Base-by-base conservation (phyloP, 1,140 invertebrate genomes). In the Luehdorfia chinensis region DNA sequence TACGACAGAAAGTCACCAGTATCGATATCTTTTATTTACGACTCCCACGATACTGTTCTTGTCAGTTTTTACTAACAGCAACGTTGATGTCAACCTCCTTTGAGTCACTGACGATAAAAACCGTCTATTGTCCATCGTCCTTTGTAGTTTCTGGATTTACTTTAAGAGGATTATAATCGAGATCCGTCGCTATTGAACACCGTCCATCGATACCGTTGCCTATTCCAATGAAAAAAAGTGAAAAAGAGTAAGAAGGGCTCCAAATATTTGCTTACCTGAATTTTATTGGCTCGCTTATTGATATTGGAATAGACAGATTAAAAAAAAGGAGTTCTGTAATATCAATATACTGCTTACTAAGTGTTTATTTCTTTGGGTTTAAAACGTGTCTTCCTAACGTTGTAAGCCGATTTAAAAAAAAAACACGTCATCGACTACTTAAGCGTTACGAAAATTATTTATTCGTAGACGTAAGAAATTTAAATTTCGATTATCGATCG, bases 131-230 rank as follows among this genome's bases (percentile, higher is more conserved):
- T 30, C 3, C 23, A 15, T 15, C n/a, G 5, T 41, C 14, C 9
- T 43, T 43, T 43, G 13, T 18, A 3, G 25, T 30, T n/a, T 18
- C 15, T 18, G 39, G 39, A 30, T 43, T 14, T 16, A 28, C n/a
- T 30, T 43, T 30, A 30, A 43, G 25, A 28, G 15, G 39, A 43
- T 43, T 43, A 43, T 12, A 28, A 28, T 43, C 23, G 25, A 43
- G 14, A 43, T 43, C 25, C 28, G n/a, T 31, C 13, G 11, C 12
- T 15, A 16, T 43, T 16, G 39, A 28, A 18, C n/a, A n/a, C 11
- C 23, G 23, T 27, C 23, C 13, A 4, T 43, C 23, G 23, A 43
- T 43, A 27, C 36, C 36, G 39, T 43, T 43, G 25, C 13, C 25
- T 43, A n/a, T 25, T 28, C 23, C 12, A 7, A 1, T 8, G n/a